Evolutionary conservation across 2,888 invertebrate genomes (phyloP).

Genomic region (Dioctria linearis): DNA sequence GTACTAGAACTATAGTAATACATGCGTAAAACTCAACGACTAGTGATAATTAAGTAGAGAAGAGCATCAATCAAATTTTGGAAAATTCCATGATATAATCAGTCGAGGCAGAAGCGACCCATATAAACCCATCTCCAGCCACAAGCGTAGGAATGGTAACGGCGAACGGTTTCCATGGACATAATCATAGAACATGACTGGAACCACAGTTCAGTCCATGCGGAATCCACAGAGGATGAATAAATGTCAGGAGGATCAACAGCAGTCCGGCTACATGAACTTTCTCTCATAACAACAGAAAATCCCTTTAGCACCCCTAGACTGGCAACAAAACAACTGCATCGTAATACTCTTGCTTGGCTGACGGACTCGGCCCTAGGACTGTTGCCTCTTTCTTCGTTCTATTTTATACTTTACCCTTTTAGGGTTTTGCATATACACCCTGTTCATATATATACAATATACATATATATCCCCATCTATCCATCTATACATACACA

Average conservation of each 20-base stretch:
- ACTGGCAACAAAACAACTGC: conserved; percentile 52
- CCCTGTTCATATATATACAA: too few species aligned
- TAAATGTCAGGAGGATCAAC: conserved; percentile 46
- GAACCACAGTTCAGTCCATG: conserved; percentile 25
- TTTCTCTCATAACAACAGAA: conserved; percentile 52
- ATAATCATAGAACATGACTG: conserved; percentile 16
- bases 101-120: conserved; percentile 44
- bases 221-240: conserved; percentile 32
- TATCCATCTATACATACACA: too few species aligned
- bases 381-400: not conserved
- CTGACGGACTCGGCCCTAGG: conserved; percentile 16
- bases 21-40: conserved; percentile 53
- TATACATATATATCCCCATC: too few species aligned
- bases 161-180: conserved; percentile 24
- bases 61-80: conserved; percentile 57
- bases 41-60: conserved; percentile 57
- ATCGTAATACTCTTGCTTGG: conserved; percentile 22
- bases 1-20: not conserved
- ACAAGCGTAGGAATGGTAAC: conserved; percentile 41
- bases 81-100: conserved; percentile 51
- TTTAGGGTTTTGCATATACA: not conserved
- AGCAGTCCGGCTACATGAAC: conserved; percentile 40
- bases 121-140: conserved; percentile 45
- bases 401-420: conserved; percentile 32
- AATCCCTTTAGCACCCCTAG: conserved; percentile 55